Base-by-base conservation (phyloP, 1,140 invertebrate species). In the Ceratina calcarata region DNA sequence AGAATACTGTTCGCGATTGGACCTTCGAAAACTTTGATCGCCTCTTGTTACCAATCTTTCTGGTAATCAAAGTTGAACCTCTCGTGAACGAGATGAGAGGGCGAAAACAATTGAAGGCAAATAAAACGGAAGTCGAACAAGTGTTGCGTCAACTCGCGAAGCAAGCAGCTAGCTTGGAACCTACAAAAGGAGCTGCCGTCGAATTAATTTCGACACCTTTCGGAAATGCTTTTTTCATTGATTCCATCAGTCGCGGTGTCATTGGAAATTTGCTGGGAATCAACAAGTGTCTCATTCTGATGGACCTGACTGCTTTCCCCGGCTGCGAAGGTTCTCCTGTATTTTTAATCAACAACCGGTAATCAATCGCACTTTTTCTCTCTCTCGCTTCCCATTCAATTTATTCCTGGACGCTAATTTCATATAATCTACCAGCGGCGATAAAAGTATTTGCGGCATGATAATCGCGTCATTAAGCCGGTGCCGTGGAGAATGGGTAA, bases 401-500 rank as follows among this genome's bases (percentile, higher is more conserved):
- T 15, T 49, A 22, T 62, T 24, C 7, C 13, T 24, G 0, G 2
- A n/a, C 53, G 53, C n/a, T 20, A 49, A 49, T 32, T n/a, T 53
- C 3, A 18, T 18, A 3, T 57, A 16, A 68, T 74, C 76, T 49
- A 84, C 57, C 37, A 84, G 89, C 20, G 72, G 79, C 32, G 67
- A 55, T 18, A 78, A 84, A 73, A 77, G 60, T 51, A 82, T 92
- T 70, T 90, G 86, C 61, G 95, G 94, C 49, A 91, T 94, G 75
- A 94, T 95, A 79, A 91, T 95, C 55, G 94, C 94, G 68, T 91
- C 94, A 80, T 90, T 94, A 81, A 94, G 93, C 71, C 95, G 94
- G 94, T 95, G 94, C 91, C 92, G 93, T 18, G 94, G 94, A 13
- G 95, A 95, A 90, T 94, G 94, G 94, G 93, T 95, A 81, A 94